Percentiles rank a stretch among this genome's conserved stretches.
Conservation (phyloP, 2,888 invertebrate genomes). For the Clusia tigrina region DNA sequence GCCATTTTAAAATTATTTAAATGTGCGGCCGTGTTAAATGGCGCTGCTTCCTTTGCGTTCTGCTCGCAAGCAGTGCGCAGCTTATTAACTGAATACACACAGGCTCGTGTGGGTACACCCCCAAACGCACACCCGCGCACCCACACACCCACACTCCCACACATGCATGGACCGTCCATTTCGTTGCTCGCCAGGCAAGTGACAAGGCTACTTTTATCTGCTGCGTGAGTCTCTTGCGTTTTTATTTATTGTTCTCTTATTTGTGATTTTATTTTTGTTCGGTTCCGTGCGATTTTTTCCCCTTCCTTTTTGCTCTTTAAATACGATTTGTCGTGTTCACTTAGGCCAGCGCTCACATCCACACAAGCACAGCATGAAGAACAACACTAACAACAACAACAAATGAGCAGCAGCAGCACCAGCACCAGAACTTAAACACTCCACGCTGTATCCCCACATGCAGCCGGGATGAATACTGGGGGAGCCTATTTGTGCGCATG, state of each 20-base stretch:
- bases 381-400: not conserved
- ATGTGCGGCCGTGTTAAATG: no score
- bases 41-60: no score
- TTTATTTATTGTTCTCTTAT: not conserved
- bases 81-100: no score
- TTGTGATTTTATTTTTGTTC: not conserved
- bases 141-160: not conserved
- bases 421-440: no score
- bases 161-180: not conserved
- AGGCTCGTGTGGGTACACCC: not conserved
- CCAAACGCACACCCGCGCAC: not conserved
- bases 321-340: not conserved
- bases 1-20: no score
- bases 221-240: not conserved
- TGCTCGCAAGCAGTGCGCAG: no score
- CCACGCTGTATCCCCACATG: no score
- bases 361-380: not conserved
- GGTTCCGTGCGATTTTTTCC: not conserved
- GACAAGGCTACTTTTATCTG: constrained; percentile 15
- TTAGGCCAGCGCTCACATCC: not conserved
- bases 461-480: not conserved
- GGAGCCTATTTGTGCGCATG: constrained; percentile 25
- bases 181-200: constrained; percentile 15
- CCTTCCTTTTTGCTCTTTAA: not conserved
- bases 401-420: not conserved